Conservation (phyloP, 2,888 invertebrate species). For the Xylota segnis region DNA sequence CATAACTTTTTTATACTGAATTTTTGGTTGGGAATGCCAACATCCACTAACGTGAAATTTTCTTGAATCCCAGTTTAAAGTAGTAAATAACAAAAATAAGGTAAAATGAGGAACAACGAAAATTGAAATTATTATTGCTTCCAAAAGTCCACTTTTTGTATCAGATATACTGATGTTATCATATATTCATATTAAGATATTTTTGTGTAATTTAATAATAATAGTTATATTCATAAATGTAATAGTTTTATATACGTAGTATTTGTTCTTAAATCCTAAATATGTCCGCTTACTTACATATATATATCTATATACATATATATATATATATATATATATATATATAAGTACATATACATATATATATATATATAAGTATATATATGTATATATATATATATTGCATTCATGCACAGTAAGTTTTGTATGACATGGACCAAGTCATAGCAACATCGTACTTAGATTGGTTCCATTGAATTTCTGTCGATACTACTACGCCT, state of each 20-base stretch:
- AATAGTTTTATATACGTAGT: constrained; percentile 78
- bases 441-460: constrained; percentile 16
- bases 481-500: constrained; percentile 28
- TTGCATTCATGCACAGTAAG: neutral
- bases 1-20: neutral
- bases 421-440: constrained; percentile 18
- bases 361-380: neutral
- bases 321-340: constrained; percentile 10
- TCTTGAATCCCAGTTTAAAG: neutral
- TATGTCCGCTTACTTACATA: constrained; percentile 21
- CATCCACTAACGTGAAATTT: constrained; percentile 3
- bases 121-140: constrained; percentile 25
- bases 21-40: neutral
- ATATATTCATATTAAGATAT: constrained; percentile 32
- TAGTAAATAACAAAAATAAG: neutral
- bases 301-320: constrained; percentile 9
- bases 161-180: constrained; percentile 41
- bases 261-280: constrained; percentile 78
- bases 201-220: constrained; percentile 40
- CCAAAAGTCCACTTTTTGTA: constrained; percentile 32
- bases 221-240: constrained; percentile 75
- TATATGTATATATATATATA: neutral
- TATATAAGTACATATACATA: neutral
- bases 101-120: neutral
- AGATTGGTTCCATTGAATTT: constrained; percentile 36